Evolutionary conservation across 2,888 invertebrate genomes (phyloP).

Genomic region (Aporophyla lueneburgensis): DNA sequence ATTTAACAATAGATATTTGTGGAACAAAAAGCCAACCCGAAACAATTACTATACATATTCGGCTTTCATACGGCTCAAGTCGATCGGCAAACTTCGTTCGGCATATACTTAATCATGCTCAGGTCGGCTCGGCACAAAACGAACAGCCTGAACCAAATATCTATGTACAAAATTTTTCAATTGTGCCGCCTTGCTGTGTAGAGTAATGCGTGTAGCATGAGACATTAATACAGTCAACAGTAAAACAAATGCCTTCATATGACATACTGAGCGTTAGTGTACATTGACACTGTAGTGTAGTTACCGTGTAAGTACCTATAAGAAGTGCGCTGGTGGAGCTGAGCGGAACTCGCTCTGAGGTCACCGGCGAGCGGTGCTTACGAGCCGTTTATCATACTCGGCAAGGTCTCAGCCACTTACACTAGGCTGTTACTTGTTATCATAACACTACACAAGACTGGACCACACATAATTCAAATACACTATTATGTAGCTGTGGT

Average conservation of each 20-base stretch:
- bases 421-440: constrained; percentile 36
- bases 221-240: not conserved
- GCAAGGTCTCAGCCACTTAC: constrained; percentile 72
- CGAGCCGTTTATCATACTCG: constrained; percentile 74
- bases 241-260: not conserved
- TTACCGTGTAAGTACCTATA: constrained; percentile 2
- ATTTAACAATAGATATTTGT: not conserved
- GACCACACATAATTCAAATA: constrained; percentile 11
- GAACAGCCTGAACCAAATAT: not conserved
- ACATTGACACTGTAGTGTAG: constrained; percentile 23
- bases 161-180: not conserved
- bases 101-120: no score
- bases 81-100: not conserved
- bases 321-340: constrained; percentile 46
- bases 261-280: constrained; percentile 13
- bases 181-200: not conserved
- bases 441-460: constrained; percentile 16
- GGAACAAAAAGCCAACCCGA: not conserved
- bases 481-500: not conserved
- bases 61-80: not conserved
- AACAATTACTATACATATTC: not conserved
- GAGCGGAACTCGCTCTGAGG: constrained; percentile 68
- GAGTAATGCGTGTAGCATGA: not conserved
- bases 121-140: not conserved
- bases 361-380: constrained; percentile 69